Base-by-base conservation (phyloP, 2,113 vertebrate genomes). In the Syrmaticus mikado region DNA sequence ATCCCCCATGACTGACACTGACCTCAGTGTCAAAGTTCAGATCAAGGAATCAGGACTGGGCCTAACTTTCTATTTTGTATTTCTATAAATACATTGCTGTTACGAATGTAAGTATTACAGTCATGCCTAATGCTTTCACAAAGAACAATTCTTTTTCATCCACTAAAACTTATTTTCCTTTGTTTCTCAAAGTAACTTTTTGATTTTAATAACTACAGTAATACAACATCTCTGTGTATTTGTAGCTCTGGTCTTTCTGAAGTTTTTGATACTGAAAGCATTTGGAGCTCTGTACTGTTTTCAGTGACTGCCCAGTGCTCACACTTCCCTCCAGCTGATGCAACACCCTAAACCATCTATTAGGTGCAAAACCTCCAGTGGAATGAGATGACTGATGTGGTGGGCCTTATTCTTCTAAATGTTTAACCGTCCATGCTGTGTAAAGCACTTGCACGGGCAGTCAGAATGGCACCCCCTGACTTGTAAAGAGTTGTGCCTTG, bases 21-120 rank as follows among this genome's bases (percentile, higher is more conserved):
- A 94, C 89, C 89, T 89, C 72, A 6, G 58, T 92, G 89, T 87
- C 74, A 64, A 80, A 87, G 87, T 87, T 93, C 87, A 93, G 75
- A 80, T 55, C 62, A 76, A 92, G 87, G 82, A 92, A 82, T 93
- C 52, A 71, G 40, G 46, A 52, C 68, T 82, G 72, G 64, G 65
- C 67, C 92, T 95, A 94, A 93, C 87, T 94, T 94, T 96, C 91
- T 91, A 32, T 93, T 95, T 96, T 12, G 11, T 83, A 91, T 95
- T 87, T 87, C 94, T 93, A 89, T 95, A 94, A 93, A 95, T 95
- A 91, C 60, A 38, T 3, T 38, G 41, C 53, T 82, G 94, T 95
- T 94, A 83, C 61, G 77, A 83, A 77, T 20, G 62, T 36, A 82
- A 70, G 55, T 68, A 60, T 55, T 34, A 21, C n/a, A 58, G 58